Percentiles rank a stretch among this genome's conserved stretches.
phyloP scores from a whole-genome alignment of 2,113 vertebrate species.

The Ptilonorhynchus violaceus region DNA sequence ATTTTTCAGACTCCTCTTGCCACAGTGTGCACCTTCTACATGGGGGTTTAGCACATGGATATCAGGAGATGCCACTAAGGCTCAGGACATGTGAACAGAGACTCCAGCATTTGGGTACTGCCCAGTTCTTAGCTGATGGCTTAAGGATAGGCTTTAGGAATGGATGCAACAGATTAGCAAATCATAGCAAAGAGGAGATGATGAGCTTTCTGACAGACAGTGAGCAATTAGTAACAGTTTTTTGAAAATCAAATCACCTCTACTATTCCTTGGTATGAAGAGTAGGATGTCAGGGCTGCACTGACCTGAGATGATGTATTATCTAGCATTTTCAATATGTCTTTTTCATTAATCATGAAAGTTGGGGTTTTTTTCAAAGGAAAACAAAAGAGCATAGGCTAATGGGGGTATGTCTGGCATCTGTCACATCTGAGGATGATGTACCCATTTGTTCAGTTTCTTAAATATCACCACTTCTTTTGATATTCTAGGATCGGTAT shows the following conservation, averaged over 20 bases:
- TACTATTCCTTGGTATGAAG: neutral
- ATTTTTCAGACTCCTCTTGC: neutral
- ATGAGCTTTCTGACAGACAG: neutral
- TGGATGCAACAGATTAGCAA: neutral
- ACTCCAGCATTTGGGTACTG: neutral
- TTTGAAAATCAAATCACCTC: neutral
- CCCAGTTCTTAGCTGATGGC: neutral
- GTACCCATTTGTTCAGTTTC: neutral
- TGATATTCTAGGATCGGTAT: neutral
- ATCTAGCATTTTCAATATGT: neutral
- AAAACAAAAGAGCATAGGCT: neutral
- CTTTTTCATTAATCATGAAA: conserved; percentile 11
- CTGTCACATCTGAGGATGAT: neutral
- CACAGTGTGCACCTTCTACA: neutral
- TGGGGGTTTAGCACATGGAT: neutral
- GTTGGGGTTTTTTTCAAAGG: neutral
- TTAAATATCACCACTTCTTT: neutral
- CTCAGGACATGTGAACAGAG: neutral
- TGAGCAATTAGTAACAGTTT: neutral
- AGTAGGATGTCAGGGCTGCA: neutral
- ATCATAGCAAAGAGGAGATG: neutral
- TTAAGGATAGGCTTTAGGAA: conserved; percentile 4
- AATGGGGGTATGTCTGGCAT: neutral
- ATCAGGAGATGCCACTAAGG: neutral
- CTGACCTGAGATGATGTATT: neutral